Evolutionary conservation across 2,797 vertebrate species (phyloP).

Genomic region (Echeneis naucrates): DNA sequence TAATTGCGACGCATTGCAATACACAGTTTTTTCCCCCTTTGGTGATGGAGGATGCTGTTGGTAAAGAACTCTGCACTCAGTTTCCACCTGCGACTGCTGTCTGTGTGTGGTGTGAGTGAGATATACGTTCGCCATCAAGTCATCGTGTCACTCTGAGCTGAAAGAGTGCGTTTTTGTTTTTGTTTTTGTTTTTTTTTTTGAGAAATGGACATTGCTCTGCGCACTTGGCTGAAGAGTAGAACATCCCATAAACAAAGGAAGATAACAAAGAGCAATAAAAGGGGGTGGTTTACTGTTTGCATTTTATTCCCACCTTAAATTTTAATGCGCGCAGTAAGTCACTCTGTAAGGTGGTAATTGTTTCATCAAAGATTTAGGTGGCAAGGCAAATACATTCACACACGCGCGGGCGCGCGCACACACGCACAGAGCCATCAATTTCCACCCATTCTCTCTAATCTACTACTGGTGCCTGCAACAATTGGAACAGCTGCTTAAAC

Average conservation of each 20-base stretch:
- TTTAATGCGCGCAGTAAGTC: neutral
- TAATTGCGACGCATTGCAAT: constrained; percentile 51
- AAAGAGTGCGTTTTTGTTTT: neutral
- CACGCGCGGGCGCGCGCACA: constrained; percentile 11
- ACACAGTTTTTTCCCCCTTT: constrained; percentile 17
- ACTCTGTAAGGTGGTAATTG: constrained; percentile 4
- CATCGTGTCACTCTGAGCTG: constrained; percentile 24
- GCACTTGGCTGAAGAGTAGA: constrained; percentile 9
- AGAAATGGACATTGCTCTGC: neutral
- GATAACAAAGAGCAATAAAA: neutral
- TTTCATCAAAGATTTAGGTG: constrained; percentile 26
- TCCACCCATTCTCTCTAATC: constrained; percentile 20
- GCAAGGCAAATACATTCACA: neutral
- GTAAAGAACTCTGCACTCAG: constrained; percentile 60
- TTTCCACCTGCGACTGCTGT: constrained; percentile 56
- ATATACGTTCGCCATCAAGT: constrained; percentile 30
- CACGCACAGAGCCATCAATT: constrained; percentile 6
- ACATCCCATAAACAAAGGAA: constrained; percentile 27
- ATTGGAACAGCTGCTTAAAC: constrained; percentile 35
- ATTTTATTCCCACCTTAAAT: neutral
- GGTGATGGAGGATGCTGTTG: constrained; percentile 46
- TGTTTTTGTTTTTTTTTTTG: neutral
- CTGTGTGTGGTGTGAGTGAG: constrained; percentile 18
- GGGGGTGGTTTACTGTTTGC: neutral
- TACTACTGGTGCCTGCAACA: constrained; percentile 30